These are phyloP conservation scores for Salvator merianae DNA, from an alignment of 2,113 vertebrate genomes.

Conservation along the genomic window DNA sequence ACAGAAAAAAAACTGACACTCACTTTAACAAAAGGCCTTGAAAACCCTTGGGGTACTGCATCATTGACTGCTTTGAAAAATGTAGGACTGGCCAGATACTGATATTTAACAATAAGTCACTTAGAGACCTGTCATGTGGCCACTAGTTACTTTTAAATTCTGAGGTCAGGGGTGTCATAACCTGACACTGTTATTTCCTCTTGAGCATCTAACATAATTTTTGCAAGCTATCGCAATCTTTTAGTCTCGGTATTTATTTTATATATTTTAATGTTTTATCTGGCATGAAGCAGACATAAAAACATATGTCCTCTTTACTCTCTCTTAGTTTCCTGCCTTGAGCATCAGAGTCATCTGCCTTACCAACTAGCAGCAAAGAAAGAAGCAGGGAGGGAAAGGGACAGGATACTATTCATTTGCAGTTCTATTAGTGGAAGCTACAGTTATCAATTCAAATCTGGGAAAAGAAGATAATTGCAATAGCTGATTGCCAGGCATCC, in stretches of 20 bases:
- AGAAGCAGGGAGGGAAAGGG: background rate
- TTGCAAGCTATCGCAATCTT: background rate
- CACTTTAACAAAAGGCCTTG: too few relatives aligned
- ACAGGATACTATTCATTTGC: constrained; percentile 68
- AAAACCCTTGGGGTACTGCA: too few relatives aligned
- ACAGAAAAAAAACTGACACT: too few relatives aligned
- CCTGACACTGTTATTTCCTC: background rate
- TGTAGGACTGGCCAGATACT: too few relatives aligned
- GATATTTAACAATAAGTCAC: background rate
- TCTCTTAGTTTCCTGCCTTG: constrained; percentile 42
- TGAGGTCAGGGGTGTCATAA: background rate
- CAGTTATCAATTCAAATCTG: constrained; percentile 65
- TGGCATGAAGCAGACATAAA: background rate
- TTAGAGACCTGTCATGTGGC: background rate
- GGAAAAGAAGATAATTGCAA: constrained; percentile 68
- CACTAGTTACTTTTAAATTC: background rate
- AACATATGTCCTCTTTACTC: constrained; percentile 60
- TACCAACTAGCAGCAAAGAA: constrained; percentile 8
- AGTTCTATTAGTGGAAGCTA: constrained; percentile 67
- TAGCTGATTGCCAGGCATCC: constrained; percentile 69
- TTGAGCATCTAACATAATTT: background rate
- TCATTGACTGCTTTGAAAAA: too few relatives aligned
- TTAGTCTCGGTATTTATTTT: background rate
- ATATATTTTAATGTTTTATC: background rate
- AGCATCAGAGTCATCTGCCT: constrained; percentile 43